Evolutionary conservation across 1,140 invertebrate species (phyloP), one percentile per base, ranked within the genome.

Genomic region (Steinernema feltiae): DNA sequence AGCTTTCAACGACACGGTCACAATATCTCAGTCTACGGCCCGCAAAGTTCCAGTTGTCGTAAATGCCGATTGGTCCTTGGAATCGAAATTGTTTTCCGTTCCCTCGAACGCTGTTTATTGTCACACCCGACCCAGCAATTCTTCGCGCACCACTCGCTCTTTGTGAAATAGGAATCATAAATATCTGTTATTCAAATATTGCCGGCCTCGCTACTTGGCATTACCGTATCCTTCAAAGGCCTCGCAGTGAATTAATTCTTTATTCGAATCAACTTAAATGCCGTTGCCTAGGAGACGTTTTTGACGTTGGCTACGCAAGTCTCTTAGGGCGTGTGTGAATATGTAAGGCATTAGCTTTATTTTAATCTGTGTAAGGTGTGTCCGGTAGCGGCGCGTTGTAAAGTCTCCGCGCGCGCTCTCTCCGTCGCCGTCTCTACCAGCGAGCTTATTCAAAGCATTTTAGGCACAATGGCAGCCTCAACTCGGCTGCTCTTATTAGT

Each of bases 281-380:
- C 53, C 3, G 53, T 63, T 63, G 53, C 53, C 53, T 63, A 63
- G 53, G 53, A 63, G 53, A 63, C 24, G 53, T 63, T 63, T 63
- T 63, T 63, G 24, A 63, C 53, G 24, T n/a, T n/a, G 41, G 41
- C 41, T 7, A 46, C 41, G n/a, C n/a, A 46, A 46, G n/a, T 46
- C 41, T n/a, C 7, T n/a, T 46, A 46, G n/a, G 7, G 41, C 41
- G 41, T 46, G 41, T n/a, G 41, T 46, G 41, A 46, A n/a, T 46
- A 46, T 46, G 7, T n/a, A 46, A 46, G 7, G 7, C 41, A 46
- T 46, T 46, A 46, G 41, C 41, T 46, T 46, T 46, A 46, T n/a
- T 46, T 46, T 46, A 46, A 46, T 46, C 41, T 46, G 41, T n/a
- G 41, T 46, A 12, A 46, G 41, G 41, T 27, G 2, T 21, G 53